Evolutionary conservation across 2,113 vertebrate species (phyloP), one percentile per base, ranked within the genome.

Genomic region (Suncus etruscus): DNA sequence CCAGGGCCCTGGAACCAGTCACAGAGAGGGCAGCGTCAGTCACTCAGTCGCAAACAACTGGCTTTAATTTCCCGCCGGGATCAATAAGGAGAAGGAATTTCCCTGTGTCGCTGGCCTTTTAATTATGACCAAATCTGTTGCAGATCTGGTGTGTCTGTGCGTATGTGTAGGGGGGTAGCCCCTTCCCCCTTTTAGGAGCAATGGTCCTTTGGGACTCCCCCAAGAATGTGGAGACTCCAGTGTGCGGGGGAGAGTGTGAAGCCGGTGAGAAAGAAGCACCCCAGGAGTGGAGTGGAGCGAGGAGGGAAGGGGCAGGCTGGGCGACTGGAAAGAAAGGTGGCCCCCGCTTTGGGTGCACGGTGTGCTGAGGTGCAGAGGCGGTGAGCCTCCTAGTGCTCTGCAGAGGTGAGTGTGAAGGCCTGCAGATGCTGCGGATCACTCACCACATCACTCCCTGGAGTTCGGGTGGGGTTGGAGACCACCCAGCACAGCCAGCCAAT

Each of bases 11-110:
- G 63, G 66, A 79, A 68, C 32, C 51, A 10, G 45, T 74, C 0
- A 29, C 16, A 15, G 45, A 81, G 81, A 80, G 92, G 91, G 27
- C n/a, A 39, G 54, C 89, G 63, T 90, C 87, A 51, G 68, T 63
- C 72, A 54, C 74, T 79, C 29, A 70, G 79, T 95, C 72, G 24
- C 90, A n/a, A 80, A 93, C 94, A 89, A 94, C 95, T 96, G 95
- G 94, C 91, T 96, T 95, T 95, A 95, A 96, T 96, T 95, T 96
- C 94, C 94, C 80, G 3, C 85, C 68, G 86, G 94, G 95, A 95
- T 96, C 95, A 83, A 93, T 96, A 87, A 94, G 93, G 88, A 88
- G 92, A 89, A 95, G 90, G 94, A 95, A 94, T 97, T 95, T 94
- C 93, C 90, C 81, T 65, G 80, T 94, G 95, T 92, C 29, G 18